Percentiles rank a stretch among this genome's conserved stretches.
Evolutionary conservation across 1,140 invertebrate species (phyloP).

Genomic region (Campodea augens): DNA sequence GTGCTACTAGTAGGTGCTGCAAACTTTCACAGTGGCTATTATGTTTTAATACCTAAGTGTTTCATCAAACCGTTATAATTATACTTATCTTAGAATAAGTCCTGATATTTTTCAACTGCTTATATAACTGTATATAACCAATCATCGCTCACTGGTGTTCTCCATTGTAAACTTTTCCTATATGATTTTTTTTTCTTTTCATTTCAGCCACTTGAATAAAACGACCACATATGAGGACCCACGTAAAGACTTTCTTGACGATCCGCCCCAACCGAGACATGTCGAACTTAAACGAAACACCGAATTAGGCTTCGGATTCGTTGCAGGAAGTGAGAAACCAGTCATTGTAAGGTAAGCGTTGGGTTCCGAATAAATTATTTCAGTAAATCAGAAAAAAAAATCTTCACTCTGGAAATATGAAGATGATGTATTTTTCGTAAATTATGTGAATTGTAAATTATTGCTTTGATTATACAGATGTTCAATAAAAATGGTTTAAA

Average conservation of each 20-base stretch:
- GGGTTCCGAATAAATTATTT: neutral
- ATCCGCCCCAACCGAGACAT: constrained; percentile 50
- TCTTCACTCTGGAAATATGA: neutral
- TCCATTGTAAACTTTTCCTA: too few species aligned
- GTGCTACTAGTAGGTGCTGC: too few species aligned
- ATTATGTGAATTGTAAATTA: too few species aligned
- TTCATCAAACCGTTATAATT: too few species aligned
- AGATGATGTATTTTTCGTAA: neutral
- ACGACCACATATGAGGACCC: constrained; percentile 74
- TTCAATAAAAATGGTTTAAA: too few species aligned
- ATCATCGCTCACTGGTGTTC: too few species aligned
- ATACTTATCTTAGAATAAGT: too few species aligned
- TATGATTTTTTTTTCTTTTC: constrained; percentile 11
- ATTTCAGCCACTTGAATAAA: constrained; percentile 65
- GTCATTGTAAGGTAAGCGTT: constrained; percentile 57
- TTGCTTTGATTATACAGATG: too few species aligned
- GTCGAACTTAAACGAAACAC: constrained; percentile 48
- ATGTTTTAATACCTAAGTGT: too few species aligned
- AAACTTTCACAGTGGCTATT: too few species aligned
- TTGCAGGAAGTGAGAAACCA: constrained; percentile 75
- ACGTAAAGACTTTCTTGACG: constrained; percentile 37
- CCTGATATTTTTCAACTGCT: too few species aligned
- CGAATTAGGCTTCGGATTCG: constrained; percentile 76
- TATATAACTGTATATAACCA: too few species aligned
- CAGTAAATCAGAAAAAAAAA: neutral